phyloP scores from a whole-genome alignment of 2,113 vertebrate species.

The Pachyramphus minor region DNA sequence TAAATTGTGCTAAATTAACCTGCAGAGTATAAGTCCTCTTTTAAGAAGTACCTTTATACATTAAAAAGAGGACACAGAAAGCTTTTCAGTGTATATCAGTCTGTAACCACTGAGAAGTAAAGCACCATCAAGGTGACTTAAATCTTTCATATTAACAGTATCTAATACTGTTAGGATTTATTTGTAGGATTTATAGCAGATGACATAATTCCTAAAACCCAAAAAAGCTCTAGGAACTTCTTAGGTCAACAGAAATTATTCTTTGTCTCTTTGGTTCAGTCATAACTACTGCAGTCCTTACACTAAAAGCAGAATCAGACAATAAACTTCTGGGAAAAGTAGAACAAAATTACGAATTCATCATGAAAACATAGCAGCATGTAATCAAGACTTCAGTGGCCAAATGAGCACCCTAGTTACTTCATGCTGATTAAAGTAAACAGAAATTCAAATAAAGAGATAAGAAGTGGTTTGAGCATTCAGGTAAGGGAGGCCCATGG shows the following conservation, averaged over 20 bases:
- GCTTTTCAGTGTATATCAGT: neutral
- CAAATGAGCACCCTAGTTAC: neutral
- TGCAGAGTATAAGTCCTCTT: neutral
- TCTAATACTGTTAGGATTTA: neutral
- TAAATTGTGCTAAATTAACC: neutral
- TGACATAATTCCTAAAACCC: neutral
- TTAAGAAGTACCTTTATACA: neutral
- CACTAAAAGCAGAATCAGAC: neutral
- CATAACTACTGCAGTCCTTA: neutral
- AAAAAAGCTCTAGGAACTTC: neutral
- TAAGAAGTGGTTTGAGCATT: neutral
- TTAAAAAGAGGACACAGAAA: neutral
- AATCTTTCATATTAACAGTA: neutral
- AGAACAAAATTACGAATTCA: neutral
- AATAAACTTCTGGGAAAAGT: neutral
- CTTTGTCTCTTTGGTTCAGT: neutral
- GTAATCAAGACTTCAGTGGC: neutral
- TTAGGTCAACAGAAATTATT: neutral
- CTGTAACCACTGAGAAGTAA: neutral
- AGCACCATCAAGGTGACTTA: neutral
- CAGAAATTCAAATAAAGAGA: neutral
- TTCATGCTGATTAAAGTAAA: neutral
- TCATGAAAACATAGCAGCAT: neutral
- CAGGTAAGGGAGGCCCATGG: neutral
- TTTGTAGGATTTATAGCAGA: neutral